Evolutionary conservation across 2,888 invertebrate genomes (phyloP).

Genomic region (Anorthoa munda): DNA sequence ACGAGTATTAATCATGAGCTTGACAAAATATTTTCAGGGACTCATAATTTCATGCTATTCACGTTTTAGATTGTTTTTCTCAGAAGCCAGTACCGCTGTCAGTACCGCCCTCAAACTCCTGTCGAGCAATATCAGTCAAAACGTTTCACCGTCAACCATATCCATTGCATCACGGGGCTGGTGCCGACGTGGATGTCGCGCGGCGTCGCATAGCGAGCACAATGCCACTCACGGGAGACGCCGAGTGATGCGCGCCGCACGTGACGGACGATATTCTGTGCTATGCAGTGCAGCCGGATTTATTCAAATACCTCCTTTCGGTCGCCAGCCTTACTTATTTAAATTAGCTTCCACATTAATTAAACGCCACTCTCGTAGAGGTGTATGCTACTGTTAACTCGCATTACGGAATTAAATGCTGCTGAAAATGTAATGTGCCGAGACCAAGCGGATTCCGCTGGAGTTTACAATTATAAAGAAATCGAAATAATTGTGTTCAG

Average conservation of each 20-base stretch:
- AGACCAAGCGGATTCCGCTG: neutral
- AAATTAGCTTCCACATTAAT: conserved; percentile 28
- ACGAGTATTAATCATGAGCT: too few relatives aligned
- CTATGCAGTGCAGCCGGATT: conserved; percentile 20
- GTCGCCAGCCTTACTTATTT: conserved; percentile 34
- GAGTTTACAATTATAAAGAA: neutral
- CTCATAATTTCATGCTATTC: neutral
- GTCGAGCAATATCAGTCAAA: conserved; percentile 11
- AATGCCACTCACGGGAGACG: conserved; percentile 64
- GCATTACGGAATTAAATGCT: conserved; percentile 14
- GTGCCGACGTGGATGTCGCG: neutral
- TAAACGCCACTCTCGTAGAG: conserved; percentile 6
- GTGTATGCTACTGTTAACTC: conserved; percentile 1
- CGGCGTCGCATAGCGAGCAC: conserved; percentile 22
- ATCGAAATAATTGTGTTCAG: conserved; percentile 1
- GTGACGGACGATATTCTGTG: conserved; percentile 45
- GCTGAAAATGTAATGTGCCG: conserved; percentile 5
- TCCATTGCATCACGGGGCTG: neutral
- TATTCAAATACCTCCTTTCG: conserved; percentile 22
- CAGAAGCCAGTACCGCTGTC: neutral
- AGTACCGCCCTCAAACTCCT: neutral
- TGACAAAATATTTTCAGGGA: neutral
- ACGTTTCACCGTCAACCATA: neutral
- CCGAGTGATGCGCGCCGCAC: conserved; percentile 62
- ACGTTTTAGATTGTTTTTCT: neutral